Base-by-base conservation (phyloP, 2,888 invertebrate species). In the Dryobota labecula region DNA sequence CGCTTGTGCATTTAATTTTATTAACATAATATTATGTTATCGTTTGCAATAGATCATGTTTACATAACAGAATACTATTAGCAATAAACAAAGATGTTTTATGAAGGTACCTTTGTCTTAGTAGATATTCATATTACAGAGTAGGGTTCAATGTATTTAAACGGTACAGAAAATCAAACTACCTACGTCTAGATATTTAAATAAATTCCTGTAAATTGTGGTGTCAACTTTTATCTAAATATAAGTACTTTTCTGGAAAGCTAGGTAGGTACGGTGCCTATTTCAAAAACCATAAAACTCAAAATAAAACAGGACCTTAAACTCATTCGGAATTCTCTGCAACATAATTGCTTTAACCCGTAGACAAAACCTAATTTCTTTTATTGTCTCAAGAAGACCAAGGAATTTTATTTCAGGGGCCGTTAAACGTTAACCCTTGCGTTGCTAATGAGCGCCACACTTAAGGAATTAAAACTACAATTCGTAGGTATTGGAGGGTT, bases 391-490 rank as follows among this genome's bases (percentile, higher is more conserved):
- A 87, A 86, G 86, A 83, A 84, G 73, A 77, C 86, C 84, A 88
- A 89, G 86, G 87, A 87, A 84, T 91, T 86, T 90, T 90, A 90
- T 92, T 93, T 93, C 92, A 90, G 82, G 95, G 92, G 85, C 90
- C 91, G 92, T 95, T 95, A 86, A 80, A 66, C 83, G 84, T 84
- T 85, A 93, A 94, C 94, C 93, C 95, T 93, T 91, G 92, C 94
- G 92, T 93, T 67, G 88, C 93, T 93, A 94, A 95, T 92, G 90
- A 90, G 87, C 77, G 86, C 76, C 84, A 87, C 86, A 88, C 87
- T 89, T 86, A 85, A 89, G 82, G 92, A 94, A 95, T 94, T 94
- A 94, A 93, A 94, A 92, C 90, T 92, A 79, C 87, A 84, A 89
- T 89, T 89, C 86, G 88, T 89, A 87, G 84, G 87, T 88, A 90